phyloP scores from a whole-genome alignment of 2,888 invertebrate species.

The Apamea sordens region DNA sequence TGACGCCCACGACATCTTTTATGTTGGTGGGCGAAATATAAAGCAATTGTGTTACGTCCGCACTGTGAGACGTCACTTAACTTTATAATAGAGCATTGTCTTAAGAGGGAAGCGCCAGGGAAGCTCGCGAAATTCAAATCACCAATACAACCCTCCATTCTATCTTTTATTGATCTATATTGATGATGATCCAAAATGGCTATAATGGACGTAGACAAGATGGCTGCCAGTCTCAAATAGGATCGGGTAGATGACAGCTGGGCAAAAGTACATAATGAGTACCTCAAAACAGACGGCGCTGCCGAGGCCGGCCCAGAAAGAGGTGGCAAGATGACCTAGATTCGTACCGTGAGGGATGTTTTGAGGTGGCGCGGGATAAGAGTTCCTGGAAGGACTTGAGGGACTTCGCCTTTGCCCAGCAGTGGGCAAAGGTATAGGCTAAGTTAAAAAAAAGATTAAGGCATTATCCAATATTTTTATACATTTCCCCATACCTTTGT shows the following conservation, averaged over 20 bases:
- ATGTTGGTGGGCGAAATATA: constrained; percentile 1
- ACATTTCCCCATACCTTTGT: background rate
- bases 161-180: background rate
- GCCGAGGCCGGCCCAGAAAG: no score
- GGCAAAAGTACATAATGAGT: no score
- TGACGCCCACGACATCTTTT: constrained; percentile 46
- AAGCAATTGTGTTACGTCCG: background rate
- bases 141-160: no score
- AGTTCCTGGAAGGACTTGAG: background rate
- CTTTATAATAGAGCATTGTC: background rate
- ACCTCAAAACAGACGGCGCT: no score
- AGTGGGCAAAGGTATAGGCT: background rate
- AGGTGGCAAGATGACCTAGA: no score
- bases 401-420: background rate
- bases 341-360: no score
- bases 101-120: background rate
- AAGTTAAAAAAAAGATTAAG: background rate
- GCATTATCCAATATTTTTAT: background rate
- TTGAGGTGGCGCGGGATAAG: no score
- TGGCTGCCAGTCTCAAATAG: no score
- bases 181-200: background rate
- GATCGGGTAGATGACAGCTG: no score
- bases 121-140: no score
- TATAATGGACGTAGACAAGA: no score
- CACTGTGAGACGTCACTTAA: background rate